Evolutionary conservation across 2,888 invertebrate species (phyloP).

Genomic region (Eulithis testata): DNA sequence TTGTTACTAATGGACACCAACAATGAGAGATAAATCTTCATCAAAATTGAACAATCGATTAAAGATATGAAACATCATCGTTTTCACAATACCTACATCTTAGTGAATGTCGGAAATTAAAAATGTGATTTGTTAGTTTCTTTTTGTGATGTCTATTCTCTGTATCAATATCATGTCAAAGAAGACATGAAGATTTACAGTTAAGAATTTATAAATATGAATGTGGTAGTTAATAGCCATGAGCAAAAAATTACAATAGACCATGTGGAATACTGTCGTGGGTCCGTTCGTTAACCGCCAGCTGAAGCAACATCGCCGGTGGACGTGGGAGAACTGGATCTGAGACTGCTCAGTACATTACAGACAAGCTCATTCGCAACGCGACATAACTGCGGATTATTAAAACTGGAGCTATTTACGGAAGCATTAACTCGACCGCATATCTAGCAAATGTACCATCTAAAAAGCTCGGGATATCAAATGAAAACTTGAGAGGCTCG

Average conservation of each 20-base stretch:
- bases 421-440: slow-evolving; percentile 56
- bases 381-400: slow-evolving; percentile 65
- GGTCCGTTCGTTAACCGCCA: slow-evolving; percentile 68
- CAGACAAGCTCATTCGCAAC: slow-evolving; percentile 49
- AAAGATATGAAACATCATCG: slow-evolving; percentile 35
- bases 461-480: slow-evolving; percentile 16
- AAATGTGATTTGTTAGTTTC: slow-evolving; percentile 20
- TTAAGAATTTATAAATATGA: slow-evolving; percentile 46
- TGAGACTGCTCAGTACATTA: slow-evolving; percentile 57
- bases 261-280: slow-evolving; percentile 50
- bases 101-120: slow-evolving; percentile 19
- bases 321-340: slow-evolving; percentile 80
- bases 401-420: slow-evolving; percentile 63
- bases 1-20: slow-evolving; percentile 42
- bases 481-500: slow-evolving; percentile 41
- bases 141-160: slow-evolving; percentile 12
- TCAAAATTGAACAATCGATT: slow-evolving; percentile 30
- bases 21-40: slow-evolving; percentile 38
- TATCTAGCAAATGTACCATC: slow-evolving; percentile 30
- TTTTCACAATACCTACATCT: slow-evolving; percentile 37
- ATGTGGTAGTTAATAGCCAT: slow-evolving; percentile 44
- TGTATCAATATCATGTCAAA: slow-evolving; percentile 22
- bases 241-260: slow-evolving; percentile 56
- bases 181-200: slow-evolving; percentile 42
- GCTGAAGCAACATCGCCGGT: slow-evolving; percentile 53